Evolutionary conservation across 1,140 invertebrate species (phyloP), one percentile per base, ranked within the genome.

Genomic region (Pristionchus pacificus): DNA sequence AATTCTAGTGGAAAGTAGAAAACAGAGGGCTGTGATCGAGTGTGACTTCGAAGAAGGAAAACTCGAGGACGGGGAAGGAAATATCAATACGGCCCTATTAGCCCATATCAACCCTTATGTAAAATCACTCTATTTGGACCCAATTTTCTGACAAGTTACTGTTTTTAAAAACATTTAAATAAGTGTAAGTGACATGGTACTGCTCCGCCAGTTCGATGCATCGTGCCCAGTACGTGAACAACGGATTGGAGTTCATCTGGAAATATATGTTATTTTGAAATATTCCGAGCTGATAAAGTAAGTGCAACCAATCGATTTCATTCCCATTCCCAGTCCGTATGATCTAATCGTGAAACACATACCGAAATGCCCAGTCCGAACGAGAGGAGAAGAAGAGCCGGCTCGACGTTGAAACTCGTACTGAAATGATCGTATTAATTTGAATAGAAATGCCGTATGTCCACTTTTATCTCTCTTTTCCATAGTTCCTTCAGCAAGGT

Each of bases 151-250:
- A 10, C 38, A 10, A 6, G 19, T 19, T 49, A 6, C 6, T 49
- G 6, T 49, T 10, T 49, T 49, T 6, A 49, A 10, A 10, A 19
- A 19, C 6, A 49, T 19, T 49, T 6, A 49, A 49, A 49, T 49
- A 19, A 19, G 19, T 10, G 38, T 6, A 49, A 6, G 6, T 49
- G 6, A 49, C 38, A 49, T 49, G 38, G 38, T 49, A 49, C 19
- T 49, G 6, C 38, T 62, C 30, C 24, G 71, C 71, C 32, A 73
- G 64, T 58, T 73, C 58, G 32, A 73, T 62, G 59, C 71, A 73
- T 68, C 71, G n/a, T 30, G 71, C 71, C 65, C 67, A 73, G 32
- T 73, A 73, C 14, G 67, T 73, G 62, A 73, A 73, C 10, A 69
- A 31, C 27, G 71, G 60, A 15, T 62, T 38, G 15, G 61, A 72